phyloP scores from a whole-genome alignment of 1,140 invertebrate genomes.

The Tetramorium alpestre region DNA sequence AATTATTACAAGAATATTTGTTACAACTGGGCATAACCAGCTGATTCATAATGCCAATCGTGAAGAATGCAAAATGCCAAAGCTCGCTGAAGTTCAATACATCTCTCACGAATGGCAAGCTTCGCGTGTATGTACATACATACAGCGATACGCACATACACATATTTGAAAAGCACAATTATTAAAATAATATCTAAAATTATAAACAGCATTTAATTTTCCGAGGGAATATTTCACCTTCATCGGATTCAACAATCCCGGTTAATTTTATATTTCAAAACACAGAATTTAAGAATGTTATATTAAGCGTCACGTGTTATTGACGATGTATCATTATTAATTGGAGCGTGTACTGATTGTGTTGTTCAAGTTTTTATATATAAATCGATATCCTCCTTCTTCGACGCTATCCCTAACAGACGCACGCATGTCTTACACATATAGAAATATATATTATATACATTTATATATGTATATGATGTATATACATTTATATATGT shows the following conservation, averaged over 20 bases:
- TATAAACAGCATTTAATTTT: not conserved
- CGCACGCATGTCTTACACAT: not conserved
- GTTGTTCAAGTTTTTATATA: constrained; percentile 12
- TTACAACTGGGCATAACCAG: not conserved
- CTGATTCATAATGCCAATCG: not conserved
- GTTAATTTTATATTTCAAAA: not conserved
- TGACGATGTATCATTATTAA: not conserved
- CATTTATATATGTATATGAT: not conserved
- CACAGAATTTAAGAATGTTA: not conserved
- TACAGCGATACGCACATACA: too few relatives aligned
- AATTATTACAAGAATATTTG: constrained; percentile 13
- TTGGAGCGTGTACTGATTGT: constrained; percentile 12
- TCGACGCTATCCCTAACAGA: not conserved
- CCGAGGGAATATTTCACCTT: not conserved
- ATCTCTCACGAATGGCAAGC: not conserved
- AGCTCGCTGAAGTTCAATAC: constrained; percentile 18
- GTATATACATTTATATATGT: constrained; percentile 6
- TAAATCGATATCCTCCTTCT: constrained; percentile 22
- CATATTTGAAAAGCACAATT: not conserved
- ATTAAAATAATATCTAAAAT: not conserved
- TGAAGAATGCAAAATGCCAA: constrained; percentile 4
- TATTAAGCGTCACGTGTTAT: not conserved
- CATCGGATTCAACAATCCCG: too few relatives aligned
- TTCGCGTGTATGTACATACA: not conserved
- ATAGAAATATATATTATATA: not conserved